phyloP scores from a whole-genome alignment of 2,797 vertebrate species.

The Fistularia tabacaria region DNA sequence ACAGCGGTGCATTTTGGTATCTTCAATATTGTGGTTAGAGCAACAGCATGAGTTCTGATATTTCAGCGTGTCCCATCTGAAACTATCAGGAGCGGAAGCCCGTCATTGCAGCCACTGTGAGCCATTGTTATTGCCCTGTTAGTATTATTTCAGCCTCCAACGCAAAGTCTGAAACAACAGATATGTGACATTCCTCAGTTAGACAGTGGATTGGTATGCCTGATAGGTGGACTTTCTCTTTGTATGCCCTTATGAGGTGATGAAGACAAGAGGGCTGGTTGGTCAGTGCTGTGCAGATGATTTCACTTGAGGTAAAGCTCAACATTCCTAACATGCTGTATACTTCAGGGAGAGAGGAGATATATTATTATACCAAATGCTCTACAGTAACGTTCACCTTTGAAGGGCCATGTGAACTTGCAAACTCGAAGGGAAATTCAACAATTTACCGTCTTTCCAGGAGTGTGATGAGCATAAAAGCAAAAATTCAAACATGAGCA shows the following conservation, averaged over 20 bases:
- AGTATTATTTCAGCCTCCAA: constrained; percentile 40
- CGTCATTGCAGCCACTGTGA: constrained; percentile 10
- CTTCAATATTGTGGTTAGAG: constrained; percentile 7
- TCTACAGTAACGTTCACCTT: background rate
- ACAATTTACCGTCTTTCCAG: too few species aligned
- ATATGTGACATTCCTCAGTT: constrained; percentile 31
- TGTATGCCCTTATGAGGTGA: constrained; percentile 27
- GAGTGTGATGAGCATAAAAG: too few species aligned
- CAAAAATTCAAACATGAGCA: too few species aligned
- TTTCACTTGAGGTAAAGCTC: constrained; percentile 20
- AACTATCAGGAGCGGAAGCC: background rate
- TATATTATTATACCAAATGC: background rate
- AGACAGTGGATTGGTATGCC: constrained; percentile 17
- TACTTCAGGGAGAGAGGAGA: background rate
- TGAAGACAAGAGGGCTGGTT: constrained; percentile 13
- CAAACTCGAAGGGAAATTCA: too few species aligned
- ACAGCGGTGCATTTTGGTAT: constrained; percentile 17
- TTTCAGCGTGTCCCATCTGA: constrained; percentile 22
- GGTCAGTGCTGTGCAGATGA: constrained; percentile 23
- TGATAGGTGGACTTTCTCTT: constrained; percentile 14
- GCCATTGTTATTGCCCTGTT: constrained; percentile 18
- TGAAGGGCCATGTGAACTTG: background rate
- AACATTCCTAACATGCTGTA: constrained; percentile 41
- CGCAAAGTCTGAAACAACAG: constrained; percentile 29
- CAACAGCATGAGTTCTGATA: background rate